These are phyloP conservation scores for Morelia viridis DNA, from an alignment of 2,797 vertebrate genomes.

Conservation along the genomic window DNA sequence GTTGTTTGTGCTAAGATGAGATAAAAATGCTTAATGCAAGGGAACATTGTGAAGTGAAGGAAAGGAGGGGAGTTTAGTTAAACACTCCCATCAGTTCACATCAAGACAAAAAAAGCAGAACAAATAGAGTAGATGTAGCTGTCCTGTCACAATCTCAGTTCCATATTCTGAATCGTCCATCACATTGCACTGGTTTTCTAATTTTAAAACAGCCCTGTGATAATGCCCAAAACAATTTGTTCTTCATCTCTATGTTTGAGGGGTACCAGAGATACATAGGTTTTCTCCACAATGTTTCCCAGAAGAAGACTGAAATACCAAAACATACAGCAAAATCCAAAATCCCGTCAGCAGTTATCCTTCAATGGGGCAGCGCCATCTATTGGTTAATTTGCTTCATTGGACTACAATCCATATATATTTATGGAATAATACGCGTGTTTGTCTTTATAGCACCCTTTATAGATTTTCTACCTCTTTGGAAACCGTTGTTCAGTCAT, in stretches of 20 bases:
- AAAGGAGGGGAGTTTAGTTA: neutral
- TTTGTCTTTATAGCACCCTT: neutral
- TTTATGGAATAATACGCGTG: neutral
- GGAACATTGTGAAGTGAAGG: neutral
- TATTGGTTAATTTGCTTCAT: neutral
- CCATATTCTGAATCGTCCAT: neutral
- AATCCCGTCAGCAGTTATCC: neutral
- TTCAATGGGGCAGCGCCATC: slow-evolving; percentile 2
- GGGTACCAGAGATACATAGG: neutral
- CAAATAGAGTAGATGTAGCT: neutral
- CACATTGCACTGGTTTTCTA: neutral
- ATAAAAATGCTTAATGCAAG: neutral
- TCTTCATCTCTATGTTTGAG: neutral
- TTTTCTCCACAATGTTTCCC: neutral
- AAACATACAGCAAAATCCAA: neutral
- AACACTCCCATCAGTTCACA: neutral
- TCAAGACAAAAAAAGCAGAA: neutral
- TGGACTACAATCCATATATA: neutral
- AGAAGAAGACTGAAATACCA: neutral
- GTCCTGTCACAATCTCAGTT: neutral
- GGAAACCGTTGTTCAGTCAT: neutral
- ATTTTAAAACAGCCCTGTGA: neutral
- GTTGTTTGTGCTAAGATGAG: neutral
- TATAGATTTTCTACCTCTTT: neutral
- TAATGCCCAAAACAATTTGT: neutral